phyloP scores from a whole-genome alignment of 2,797 vertebrate species.

The Tangara arthus region DNA sequence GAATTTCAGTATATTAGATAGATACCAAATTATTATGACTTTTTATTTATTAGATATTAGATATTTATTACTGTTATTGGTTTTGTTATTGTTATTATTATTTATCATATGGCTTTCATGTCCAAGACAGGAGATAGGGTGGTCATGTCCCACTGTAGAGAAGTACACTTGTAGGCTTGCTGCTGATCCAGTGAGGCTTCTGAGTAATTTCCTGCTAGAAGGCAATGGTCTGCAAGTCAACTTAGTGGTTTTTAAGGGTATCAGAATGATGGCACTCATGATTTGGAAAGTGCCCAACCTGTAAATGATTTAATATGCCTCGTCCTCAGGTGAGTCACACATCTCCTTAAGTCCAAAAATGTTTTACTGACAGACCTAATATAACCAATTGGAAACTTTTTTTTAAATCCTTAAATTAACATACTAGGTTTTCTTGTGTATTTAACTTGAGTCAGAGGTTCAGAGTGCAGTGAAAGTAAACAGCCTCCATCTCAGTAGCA shows the following conservation, averaged over 20 bases:
- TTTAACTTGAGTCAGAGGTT: background rate
- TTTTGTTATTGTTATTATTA: background rate
- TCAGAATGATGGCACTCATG: background rate
- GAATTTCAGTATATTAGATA: background rate
- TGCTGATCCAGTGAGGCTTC: background rate
- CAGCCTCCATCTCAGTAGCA: background rate
- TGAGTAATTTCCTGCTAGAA: background rate
- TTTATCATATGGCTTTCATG: background rate
- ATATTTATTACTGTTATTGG: no score
- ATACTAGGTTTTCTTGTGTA: background rate
- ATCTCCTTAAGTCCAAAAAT: background rate
- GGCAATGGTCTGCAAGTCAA: background rate
- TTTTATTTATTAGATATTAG: background rate
- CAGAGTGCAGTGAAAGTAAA: background rate
- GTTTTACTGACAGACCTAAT: background rate
- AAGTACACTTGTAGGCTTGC: background rate
- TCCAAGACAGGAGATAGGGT: background rate
- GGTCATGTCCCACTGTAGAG: background rate
- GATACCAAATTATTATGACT: background rate
- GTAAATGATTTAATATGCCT: background rate
- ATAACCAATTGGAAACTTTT: background rate
- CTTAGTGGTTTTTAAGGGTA: background rate
- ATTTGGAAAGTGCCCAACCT: background rate
- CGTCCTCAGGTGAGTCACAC: background rate
- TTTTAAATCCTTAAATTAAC: background rate